Percentiles rank a stretch among this genome's conserved stretches.
Evolutionary conservation across 2,888 invertebrate species (phyloP).

Genomic region (Camponotus fellah): DNA sequence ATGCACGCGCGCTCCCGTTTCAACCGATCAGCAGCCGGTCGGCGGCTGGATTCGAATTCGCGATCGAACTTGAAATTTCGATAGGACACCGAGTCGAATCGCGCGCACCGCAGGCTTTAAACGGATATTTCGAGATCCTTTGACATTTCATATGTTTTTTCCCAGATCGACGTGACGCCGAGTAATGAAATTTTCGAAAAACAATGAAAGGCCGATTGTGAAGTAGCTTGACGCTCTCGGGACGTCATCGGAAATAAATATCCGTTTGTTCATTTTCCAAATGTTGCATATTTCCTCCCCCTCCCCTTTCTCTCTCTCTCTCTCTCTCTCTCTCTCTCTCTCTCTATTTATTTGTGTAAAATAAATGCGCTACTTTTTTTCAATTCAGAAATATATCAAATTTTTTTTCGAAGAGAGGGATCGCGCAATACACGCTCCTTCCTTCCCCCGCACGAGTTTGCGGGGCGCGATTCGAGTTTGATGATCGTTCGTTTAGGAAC

Average conservation of each 20-base stretch:
- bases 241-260: constrained; percentile 37
- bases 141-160: constrained; percentile 56
- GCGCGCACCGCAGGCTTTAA: constrained; percentile 51
- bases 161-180: constrained; percentile 39
- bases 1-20: constrained; percentile 82
- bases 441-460: not conserved
- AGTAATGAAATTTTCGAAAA: constrained; percentile 55
- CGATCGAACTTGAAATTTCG: constrained; percentile 72
- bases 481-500: constrained; percentile 79
- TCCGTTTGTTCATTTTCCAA: constrained; percentile 40
- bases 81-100: constrained; percentile 61
- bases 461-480: constrained; percentile 77
- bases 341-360: not conserved
- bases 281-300: constrained; percentile 1
- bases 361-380: not conserved
- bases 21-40: constrained; percentile 71
- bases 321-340: not conserved
- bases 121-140: constrained; percentile 64
- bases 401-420: not conserved
- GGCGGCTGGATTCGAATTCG: constrained; percentile 70
- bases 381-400: constrained; percentile 16
- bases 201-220: constrained; percentile 44
- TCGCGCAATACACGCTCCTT: not conserved
- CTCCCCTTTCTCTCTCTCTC: not conserved
- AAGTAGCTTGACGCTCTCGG: constrained; percentile 21